These are phyloP conservation scores for Mimas tiliae DNA, from an alignment of 2,888 invertebrate species.

Conservation along the genomic window DNA sequence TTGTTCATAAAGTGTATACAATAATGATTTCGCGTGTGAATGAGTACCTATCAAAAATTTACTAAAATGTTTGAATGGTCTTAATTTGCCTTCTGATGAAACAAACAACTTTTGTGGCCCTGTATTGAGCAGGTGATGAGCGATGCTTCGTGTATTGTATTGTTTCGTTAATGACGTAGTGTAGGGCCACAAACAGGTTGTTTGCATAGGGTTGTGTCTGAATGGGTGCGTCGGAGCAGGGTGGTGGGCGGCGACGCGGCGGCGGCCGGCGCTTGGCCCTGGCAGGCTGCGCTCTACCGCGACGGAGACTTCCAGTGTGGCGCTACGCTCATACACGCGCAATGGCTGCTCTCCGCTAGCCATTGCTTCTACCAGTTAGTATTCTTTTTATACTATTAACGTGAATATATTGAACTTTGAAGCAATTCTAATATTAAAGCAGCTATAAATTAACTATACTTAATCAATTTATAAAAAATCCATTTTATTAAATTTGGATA, in stretches of 20 bases:
- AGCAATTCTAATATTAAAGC: too few species aligned
- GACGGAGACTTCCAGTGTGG: slow-evolving; percentile 94
- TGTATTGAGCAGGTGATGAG: slow-evolving; percentile 2
- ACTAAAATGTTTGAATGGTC: background rate
- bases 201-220: slow-evolving; percentile 54
- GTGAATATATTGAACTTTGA: background rate
- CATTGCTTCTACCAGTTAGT: slow-evolving; percentile 93
- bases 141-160: background rate
- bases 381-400: slow-evolving; percentile 15
- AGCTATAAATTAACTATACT: too few species aligned
- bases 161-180: background rate
- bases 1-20: too few species aligned
- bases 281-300: slow-evolving; percentile 94
- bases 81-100: background rate
- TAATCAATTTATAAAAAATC: too few species aligned
- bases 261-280: slow-evolving; percentile 91
- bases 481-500: too few species aligned
- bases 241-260: slow-evolving; percentile 93
- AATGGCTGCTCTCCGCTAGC: slow-evolving; percentile 91
- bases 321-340: slow-evolving; percentile 88
- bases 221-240: slow-evolving; percentile 84
- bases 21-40: too few species aligned
- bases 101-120: slow-evolving; percentile 26
- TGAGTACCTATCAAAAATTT: too few species aligned
- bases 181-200: slow-evolving; percentile 28